A percentile compares a stretch with the other conserved stretches of the same genome.
phyloP scores from a whole-genome alignment of 30 jellyfish, hydroid and myxozoan species.

The Hydractinia symbiolongicarpus region DNA sequence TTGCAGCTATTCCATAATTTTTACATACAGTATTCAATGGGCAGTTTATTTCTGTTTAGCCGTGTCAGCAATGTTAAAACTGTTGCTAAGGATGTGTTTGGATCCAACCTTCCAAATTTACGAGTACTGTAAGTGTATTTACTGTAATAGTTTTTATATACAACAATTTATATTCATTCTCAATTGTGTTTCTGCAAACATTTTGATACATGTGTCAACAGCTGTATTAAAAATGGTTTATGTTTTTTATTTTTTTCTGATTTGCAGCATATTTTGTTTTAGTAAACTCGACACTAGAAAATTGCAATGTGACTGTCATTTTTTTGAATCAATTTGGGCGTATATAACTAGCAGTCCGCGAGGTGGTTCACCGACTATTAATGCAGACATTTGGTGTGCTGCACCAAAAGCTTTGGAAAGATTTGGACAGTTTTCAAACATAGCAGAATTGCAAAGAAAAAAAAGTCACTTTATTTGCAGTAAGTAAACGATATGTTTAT shows the following conservation, averaged over 20 bases:
- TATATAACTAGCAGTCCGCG: not conserved
- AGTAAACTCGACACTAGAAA: conserved; percentile 46
- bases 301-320: conserved; percentile 61
- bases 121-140: conserved; percentile 6
- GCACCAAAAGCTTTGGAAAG: conserved; percentile 17
- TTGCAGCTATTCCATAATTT: not conserved
- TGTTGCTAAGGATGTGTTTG: conserved; percentile 26
- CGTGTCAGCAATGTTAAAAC: conserved; percentile 3
- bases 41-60: too few species aligned
- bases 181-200: not conserved
- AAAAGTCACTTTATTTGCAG: conserved; percentile 63
- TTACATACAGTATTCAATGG: too few species aligned
- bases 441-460: not conserved
- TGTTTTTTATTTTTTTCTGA: not conserved
- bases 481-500: conserved; percentile 11
- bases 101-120: conserved; percentile 13
- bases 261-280: not conserved
- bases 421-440: not conserved
- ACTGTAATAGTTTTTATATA: not conserved
- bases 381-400: not conserved
- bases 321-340: conserved; percentile 16
- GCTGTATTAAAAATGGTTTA: not conserved
- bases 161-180: not conserved
- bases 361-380: not conserved
- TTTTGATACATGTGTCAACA: not conserved